Percentiles rank a stretch among this genome's conserved stretches.
Evolutionary conservation across 2,113 vertebrate genomes (phyloP).

Genomic region (Athene noctua): DNA sequence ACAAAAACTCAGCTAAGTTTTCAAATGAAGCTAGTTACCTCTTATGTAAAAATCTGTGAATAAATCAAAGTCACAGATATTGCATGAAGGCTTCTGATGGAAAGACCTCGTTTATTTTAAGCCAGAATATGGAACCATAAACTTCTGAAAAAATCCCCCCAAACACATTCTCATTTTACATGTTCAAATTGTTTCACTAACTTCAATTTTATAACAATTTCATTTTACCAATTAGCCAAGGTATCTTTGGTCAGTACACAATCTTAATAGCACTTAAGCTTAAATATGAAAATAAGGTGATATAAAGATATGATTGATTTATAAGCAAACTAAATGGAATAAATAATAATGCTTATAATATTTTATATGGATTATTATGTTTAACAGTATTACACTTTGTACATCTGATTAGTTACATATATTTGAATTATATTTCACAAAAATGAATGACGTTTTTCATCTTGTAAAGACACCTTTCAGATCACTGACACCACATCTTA

Average conservation of each 20-base stretch:
- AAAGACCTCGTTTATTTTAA: background rate
- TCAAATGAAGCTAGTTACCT: background rate
- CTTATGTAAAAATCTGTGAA: background rate
- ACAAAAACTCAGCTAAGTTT: background rate
- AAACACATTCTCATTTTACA: background rate
- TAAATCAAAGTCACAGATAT: background rate
- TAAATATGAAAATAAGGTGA: background rate
- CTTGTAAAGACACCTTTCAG: background rate
- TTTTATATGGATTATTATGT: too few species aligned
- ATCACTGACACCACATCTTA: background rate
- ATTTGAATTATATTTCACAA: background rate
- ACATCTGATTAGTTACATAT: background rate
- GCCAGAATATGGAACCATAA: background rate
- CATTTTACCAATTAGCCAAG: background rate
- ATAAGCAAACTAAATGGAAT: too few species aligned
- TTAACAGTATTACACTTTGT: background rate
- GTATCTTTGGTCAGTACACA: background rate
- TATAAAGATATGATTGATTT: background rate
- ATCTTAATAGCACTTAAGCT: background rate
- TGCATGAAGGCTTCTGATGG: background rate
- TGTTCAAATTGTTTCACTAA: background rate
- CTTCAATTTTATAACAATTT: background rate
- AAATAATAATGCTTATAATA: too few species aligned
- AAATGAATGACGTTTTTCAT: background rate
- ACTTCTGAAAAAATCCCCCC: background rate